Conservation (phyloP, 2,888 invertebrate genomes). For the Laspeyria flexula region DNA sequence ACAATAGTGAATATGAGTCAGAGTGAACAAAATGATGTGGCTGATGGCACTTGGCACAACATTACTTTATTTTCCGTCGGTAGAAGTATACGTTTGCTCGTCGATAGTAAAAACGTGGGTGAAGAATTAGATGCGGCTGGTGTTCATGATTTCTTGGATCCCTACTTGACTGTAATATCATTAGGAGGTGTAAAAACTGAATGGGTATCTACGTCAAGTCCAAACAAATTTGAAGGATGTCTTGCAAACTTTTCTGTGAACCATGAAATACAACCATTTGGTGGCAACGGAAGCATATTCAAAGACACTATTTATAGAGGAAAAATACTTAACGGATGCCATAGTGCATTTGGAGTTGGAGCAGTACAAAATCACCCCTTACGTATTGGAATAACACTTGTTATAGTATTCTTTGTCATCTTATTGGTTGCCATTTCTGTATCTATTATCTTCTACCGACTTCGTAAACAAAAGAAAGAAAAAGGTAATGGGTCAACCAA, state of each 20-base stretch:
- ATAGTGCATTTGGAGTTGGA: slow-evolving; percentile 91
- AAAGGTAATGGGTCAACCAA: slow-evolving; percentile 89
- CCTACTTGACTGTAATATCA: slow-evolving; percentile 92
- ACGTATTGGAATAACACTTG: slow-evolving; percentile 96
- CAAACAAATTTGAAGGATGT: slow-evolving; percentile 94
- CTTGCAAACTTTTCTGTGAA: slow-evolving; percentile 95
- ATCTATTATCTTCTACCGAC: slow-evolving; percentile 96
- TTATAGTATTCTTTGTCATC: slow-evolving; percentile 97
- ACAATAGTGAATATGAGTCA: slow-evolving; percentile 94
- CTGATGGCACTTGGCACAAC: slow-evolving; percentile 96
- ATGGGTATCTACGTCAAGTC: slow-evolving; percentile 83
- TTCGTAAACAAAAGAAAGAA: slow-evolving; percentile 94
- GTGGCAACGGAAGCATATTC: slow-evolving; percentile 94
- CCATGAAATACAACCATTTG: slow-evolving; percentile 95
- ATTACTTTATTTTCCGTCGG: slow-evolving; percentile 90
- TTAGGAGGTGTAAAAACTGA: slow-evolving; percentile 91
- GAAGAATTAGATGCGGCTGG: slow-evolving; percentile 95
- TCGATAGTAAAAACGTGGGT: slow-evolving; percentile 90
- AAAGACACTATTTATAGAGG: slow-evolving; percentile 89
- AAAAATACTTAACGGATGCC: slow-evolving; percentile 91
- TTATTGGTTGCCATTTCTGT: slow-evolving; percentile 95
- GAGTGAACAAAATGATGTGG: slow-evolving; percentile 85
- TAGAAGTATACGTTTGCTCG: slow-evolving; percentile 89
- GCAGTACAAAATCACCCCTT: slow-evolving; percentile 93
- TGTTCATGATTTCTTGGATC: slow-evolving; percentile 96